Evolutionary conservation across 2,113 vertebrate genomes (phyloP).

Genomic region (Corythornis vintsioides): DNA sequence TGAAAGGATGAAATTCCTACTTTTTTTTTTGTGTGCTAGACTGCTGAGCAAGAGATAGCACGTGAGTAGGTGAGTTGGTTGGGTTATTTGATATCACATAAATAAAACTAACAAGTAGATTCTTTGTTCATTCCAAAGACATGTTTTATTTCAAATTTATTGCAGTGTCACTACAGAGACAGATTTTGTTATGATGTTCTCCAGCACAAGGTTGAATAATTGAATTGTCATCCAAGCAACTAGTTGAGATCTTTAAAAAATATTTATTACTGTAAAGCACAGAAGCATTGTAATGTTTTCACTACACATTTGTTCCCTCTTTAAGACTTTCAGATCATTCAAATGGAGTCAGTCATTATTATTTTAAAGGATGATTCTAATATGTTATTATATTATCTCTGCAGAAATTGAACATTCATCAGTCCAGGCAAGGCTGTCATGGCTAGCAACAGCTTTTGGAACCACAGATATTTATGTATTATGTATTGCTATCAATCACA

Average conservation of each 20-base stretch:
- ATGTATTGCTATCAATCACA: not conserved
- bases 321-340: constrained; percentile 25
- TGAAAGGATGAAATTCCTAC: not conserved
- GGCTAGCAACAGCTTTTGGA: not conserved
- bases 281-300: not conserved
- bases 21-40: not conserved
- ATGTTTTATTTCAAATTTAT: constrained; percentile 46
- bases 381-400: constrained; percentile 21
- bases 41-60: not conserved
- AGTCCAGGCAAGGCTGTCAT: not conserved
- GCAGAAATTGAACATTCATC: constrained; percentile 20
- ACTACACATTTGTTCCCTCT: constrained; percentile 8
- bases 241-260: constrained; percentile 12
- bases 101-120: constrained; percentile 21
- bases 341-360: constrained; percentile 14
- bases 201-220: constrained; percentile 28
- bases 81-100: not conserved
- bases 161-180: not conserved
- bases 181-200: constrained; percentile 40
- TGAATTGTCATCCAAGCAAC: constrained; percentile 35
- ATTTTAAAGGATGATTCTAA: constrained; percentile 49
- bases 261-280: not conserved
- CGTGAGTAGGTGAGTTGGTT: not conserved
- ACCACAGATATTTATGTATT: not conserved
- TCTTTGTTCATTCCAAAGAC: not conserved